Conservation (phyloP, 2,888 invertebrate genomes). For the Machimus atricapillus region DNA sequence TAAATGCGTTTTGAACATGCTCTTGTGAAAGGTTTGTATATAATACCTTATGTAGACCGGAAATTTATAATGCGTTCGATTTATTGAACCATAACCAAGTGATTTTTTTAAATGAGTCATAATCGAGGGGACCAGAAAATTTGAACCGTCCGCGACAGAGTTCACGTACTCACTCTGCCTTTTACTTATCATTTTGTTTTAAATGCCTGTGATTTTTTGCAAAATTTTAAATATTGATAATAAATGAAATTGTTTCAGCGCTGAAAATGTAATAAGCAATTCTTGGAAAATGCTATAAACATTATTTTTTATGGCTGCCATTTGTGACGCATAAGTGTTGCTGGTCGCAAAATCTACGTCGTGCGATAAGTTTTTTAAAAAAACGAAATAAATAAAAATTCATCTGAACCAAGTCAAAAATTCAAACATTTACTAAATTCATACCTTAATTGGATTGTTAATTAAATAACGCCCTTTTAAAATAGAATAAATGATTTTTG, state of each 20-base stretch:
- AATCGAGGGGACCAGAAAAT: neutral
- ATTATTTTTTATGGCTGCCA: neutral
- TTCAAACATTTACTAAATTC: too few relatives aligned
- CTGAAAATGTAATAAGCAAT: neutral
- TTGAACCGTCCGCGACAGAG: neutral
- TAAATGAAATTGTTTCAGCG: neutral
- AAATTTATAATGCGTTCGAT: neutral
- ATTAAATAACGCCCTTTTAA: too few relatives aligned
- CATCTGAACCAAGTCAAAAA: too few relatives aligned
- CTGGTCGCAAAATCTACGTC: neutral
- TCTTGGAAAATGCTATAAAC: neutral
- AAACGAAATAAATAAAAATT: neutral
- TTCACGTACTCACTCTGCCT: neutral
- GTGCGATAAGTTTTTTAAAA: neutral
- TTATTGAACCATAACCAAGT: neutral
- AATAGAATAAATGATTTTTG: too few relatives aligned
- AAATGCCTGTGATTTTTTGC: neutral
- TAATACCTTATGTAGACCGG: neutral
- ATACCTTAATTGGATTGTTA: too few relatives aligned
- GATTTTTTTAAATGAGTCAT: neutral
- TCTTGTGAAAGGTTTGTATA: neutral
- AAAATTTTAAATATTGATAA: neutral
- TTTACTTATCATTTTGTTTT: neutral
- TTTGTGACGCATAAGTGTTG: neutral
- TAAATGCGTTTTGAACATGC: neutral